Evolutionary conservation across 2,888 invertebrate species (phyloP).

Genomic region (Yponomeuta cagnagella): DNA sequence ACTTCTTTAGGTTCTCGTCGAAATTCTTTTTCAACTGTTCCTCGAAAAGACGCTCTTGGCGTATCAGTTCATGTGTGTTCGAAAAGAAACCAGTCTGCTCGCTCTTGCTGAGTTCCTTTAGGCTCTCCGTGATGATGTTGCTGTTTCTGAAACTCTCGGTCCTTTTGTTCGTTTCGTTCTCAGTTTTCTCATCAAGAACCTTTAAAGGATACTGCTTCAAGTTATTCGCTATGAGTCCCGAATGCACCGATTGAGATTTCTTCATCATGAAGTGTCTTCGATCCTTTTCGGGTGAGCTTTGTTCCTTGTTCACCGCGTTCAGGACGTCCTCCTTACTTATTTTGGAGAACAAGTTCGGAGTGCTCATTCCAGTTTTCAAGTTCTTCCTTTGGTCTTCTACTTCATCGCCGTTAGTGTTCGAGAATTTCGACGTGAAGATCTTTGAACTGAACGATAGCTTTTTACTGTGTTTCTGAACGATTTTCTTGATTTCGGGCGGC

Average conservation of each 20-base stretch:
- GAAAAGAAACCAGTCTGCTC: constrained; percentile 77
- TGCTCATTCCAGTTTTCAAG: constrained; percentile 53
- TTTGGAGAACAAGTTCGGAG: constrained; percentile 64
- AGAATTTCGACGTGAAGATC: constrained; percentile 57
- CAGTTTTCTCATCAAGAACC: constrained; percentile 67
- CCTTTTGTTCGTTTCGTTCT: constrained; percentile 49
- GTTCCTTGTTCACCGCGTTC: constrained; percentile 32
- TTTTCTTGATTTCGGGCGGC: constrained; percentile 83
- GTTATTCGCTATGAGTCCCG: constrained; percentile 49
- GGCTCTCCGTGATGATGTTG: constrained; percentile 54
- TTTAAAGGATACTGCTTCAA: constrained; percentile 58
- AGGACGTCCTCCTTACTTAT: constrained; percentile 43
- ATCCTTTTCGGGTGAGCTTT: constrained; percentile 41
- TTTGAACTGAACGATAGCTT: constrained; percentile 61
- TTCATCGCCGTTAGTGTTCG: constrained; percentile 51
- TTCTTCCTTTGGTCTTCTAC: constrained; percentile 56
- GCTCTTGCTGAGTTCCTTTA: constrained; percentile 46
- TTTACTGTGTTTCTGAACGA: constrained; percentile 78
- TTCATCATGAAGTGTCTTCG: constrained; percentile 53
- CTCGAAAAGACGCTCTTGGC: constrained; percentile 76
- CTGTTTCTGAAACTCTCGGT: constrained; percentile 53
- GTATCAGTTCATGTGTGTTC: constrained; percentile 80
- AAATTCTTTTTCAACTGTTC: constrained; percentile 66
- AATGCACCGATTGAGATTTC: constrained; percentile 65
- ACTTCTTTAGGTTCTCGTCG: constrained; percentile 57